Percentiles rank a stretch among this genome's conserved stretches.
Conservation (phyloP, 2,113 vertebrate genomes). For the Phasianus colchicus region DNA sequence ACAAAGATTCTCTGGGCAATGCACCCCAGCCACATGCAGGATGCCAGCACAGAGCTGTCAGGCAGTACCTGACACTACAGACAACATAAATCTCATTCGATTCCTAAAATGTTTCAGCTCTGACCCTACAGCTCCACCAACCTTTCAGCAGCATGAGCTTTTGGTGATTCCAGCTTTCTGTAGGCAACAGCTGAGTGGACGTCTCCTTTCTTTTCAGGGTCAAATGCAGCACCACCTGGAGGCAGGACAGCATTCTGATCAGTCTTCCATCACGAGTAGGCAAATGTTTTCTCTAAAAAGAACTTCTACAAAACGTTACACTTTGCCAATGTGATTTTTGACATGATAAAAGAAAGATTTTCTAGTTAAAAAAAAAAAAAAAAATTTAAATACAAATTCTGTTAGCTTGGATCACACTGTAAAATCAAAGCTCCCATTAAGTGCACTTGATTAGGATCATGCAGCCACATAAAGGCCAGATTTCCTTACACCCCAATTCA, state of each 20-base stretch:
- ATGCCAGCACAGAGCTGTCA: rapidly evolving
- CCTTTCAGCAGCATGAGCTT: conserved; percentile 80
- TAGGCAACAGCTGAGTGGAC: conserved; percentile 76
- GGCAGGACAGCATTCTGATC: neutral
- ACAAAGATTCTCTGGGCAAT: rapidly evolving
- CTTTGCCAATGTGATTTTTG: neutral
- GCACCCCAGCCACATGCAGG: rapidly evolving
- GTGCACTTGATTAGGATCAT: neutral
- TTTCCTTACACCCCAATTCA: neutral
- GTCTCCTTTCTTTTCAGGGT: conserved; percentile 76
- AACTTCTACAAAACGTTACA: neutral
- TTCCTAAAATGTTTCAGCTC: neutral
- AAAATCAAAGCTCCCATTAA: neutral
- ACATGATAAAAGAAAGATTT: neutral
- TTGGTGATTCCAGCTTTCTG: conserved; percentile 83
- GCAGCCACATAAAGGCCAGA: neutral
- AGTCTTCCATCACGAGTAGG: neutral
- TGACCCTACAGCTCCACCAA: neutral
- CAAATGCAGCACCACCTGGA: conserved; percentile 68
- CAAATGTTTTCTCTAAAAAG: neutral
- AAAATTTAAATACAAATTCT: neutral
- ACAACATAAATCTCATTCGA: too few relatives aligned
- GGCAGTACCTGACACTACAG: neutral
- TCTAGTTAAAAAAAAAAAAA: neutral
- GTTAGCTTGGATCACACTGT: neutral